Base-by-base conservation (phyloP, 2,888 invertebrate species). In the Callosobruchus maculatus region DNA sequence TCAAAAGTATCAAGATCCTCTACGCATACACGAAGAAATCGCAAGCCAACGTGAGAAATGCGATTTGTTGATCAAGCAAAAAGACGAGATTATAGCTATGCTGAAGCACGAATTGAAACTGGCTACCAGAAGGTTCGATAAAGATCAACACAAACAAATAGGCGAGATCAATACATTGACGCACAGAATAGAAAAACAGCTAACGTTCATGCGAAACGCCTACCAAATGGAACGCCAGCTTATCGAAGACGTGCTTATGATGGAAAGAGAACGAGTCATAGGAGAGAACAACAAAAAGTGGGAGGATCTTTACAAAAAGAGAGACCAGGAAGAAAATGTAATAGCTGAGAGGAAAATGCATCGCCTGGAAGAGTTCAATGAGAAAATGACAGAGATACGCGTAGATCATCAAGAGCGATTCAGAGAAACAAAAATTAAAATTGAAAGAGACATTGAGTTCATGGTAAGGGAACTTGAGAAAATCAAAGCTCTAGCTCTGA, bases 121-220 rank as follows among this genome's bases (percentile, higher is more conserved):
- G 70, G 93, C 94, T 79, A 96, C 97, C 74, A 79, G 77, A 90
- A 92, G 85, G 71, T 87, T 85, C 75, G 79, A 81, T 20, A 81
- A 79, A 21, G 92, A 92, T 80, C 92, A 94, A 85, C 88, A 88
- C 79, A 90, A 90, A 75, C 93, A 97, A 88, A 92, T 92, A 22
- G 92, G 93, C 75, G 97, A 97, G 83, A 91, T 97, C 68, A 93
- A 93, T 83, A 90, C 94, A 78, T 88, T 97, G 77, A 93, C 95
- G 0, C 93, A 95, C 73, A 90, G 97, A 84, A 94, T 97, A 78
- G 95, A 97, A 82, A 93, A 93, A 81, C 97, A 97, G 87, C 88
- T 91, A 4, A 88, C 87, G 21, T 90, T 93, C 30, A 92, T 97
- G 88, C 92, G 93, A 78, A 91, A 90, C 79, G 93, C 94, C 0